Percentiles rank a stretch among this genome's conserved stretches.
phyloP scores from a whole-genome alignment of 2,113 vertebrate genomes.

The Cynocephalus volans region DNA sequence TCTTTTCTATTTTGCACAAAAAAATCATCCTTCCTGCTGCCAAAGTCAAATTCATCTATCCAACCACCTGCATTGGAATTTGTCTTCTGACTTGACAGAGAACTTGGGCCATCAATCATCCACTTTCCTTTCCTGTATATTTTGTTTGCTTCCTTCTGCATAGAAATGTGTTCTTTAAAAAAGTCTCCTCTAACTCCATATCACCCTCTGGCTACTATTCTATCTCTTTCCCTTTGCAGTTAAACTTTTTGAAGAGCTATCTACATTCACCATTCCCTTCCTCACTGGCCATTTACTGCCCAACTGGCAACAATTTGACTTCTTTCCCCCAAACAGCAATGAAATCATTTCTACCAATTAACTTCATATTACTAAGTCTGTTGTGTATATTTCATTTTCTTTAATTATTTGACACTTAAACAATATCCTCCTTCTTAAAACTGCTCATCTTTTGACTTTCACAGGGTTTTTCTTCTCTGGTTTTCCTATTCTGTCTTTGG shows the following conservation, averaged over 20 bases:
- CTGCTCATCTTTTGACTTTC: neutral
- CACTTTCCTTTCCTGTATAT: neutral
- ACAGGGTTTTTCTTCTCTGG: neutral
- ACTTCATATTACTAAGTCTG: neutral
- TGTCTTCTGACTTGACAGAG: neutral
- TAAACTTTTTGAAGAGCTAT: neutral
- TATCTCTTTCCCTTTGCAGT: neutral
- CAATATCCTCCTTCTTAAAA: neutral
- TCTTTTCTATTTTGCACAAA: neutral
- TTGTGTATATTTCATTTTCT: neutral
- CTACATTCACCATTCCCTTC: neutral
- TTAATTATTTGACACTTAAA: neutral
- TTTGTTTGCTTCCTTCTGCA: neutral
- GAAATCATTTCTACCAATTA: constrained; percentile 28
- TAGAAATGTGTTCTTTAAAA: neutral
- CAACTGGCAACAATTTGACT: constrained; percentile 39
- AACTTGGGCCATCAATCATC: neutral
- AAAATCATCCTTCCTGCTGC: neutral
- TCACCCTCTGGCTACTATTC: neutral
- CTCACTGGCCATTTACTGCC: neutral
- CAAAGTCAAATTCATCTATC: neutral
- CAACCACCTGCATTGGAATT: neutral
- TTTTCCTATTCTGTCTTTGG: neutral
- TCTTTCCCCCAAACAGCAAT: neutral
- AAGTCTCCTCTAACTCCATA: neutral